Conservation (phyloP, 2,888 invertebrate genomes). For the Ischnura elegans region DNA sequence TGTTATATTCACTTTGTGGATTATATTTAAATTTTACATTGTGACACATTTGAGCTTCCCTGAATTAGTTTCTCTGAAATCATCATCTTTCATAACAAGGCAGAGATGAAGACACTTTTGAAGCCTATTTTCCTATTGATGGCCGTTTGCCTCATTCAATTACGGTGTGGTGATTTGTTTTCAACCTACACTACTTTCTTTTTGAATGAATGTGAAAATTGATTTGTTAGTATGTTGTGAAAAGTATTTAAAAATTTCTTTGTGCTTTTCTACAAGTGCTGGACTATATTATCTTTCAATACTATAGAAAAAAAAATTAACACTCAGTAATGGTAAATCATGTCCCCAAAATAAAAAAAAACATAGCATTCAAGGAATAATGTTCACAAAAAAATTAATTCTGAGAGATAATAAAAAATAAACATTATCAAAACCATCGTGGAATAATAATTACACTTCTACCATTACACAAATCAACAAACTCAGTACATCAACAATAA, state of each 20-base stretch:
- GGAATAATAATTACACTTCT: too few species aligned
- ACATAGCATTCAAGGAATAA: too few species aligned
- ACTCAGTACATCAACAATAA: too few species aligned
- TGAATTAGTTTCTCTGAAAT: conserved; percentile 44
- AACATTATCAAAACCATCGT: too few species aligned
- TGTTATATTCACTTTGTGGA: conserved; percentile 50
- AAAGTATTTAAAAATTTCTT: conserved; percentile 57
- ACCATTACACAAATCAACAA: too few species aligned
- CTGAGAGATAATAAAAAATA: too few species aligned
- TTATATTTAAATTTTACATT: conserved; percentile 50
- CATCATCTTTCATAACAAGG: conserved; percentile 25
- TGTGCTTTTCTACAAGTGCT: conserved; percentile 66
- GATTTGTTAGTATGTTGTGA: conserved; percentile 61
- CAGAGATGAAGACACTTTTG: conserved; percentile 50
- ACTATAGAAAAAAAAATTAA: too few species aligned
- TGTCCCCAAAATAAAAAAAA: too few species aligned
- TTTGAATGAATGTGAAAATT: conserved; percentile 59
- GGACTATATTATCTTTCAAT: conserved; percentile 66
- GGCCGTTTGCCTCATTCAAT: conserved; percentile 23
- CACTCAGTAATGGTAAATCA: too few species aligned
- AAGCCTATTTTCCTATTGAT: conserved; percentile 35
- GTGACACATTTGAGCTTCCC: conserved; percentile 51
- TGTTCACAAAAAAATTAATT: too few species aligned
- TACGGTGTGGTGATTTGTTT: conserved; percentile 26
- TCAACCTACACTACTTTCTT: conserved; percentile 34